These are phyloP conservation scores for Zele albiditarsus DNA, from an alignment of 2,888 invertebrate genomes.

Conservation along the genomic window DNA sequence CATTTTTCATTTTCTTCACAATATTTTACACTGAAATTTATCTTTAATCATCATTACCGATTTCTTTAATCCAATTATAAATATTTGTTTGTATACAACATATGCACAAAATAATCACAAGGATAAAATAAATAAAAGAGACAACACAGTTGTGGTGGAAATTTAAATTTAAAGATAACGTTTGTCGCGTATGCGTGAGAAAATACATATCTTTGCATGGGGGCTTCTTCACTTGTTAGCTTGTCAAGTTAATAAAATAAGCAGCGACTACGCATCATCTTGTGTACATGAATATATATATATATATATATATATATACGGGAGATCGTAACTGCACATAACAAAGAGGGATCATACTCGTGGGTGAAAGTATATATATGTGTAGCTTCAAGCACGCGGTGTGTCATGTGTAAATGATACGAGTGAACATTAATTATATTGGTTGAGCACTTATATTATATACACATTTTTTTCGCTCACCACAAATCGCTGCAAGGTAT, in stretches of 20 bases:
- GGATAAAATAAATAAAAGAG: not conserved
- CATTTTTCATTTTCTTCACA: too few relatives aligned
- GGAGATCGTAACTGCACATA: conserved; percentile 34
- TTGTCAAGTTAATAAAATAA: too few relatives aligned
- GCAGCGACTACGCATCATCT: not conserved
- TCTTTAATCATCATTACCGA: too few relatives aligned
- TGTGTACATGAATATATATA: not conserved
- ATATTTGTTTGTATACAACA: too few relatives aligned
- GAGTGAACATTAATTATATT: conserved; percentile 45
- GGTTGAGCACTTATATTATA: conserved; percentile 23
- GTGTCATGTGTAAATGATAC: conserved; percentile 58
- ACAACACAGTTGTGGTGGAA: not conserved
- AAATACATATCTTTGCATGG: not conserved
- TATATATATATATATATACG: not conserved
- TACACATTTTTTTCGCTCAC: not conserved
- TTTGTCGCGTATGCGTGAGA: not conserved
- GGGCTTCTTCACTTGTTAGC: not conserved
- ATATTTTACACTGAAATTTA: too few relatives aligned
- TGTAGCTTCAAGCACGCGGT: conserved; percentile 44
- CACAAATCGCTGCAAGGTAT: not conserved
- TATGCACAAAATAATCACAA: not conserved
- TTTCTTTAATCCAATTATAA: too few relatives aligned
- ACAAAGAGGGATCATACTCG: conserved; percentile 42
- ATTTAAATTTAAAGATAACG: conserved; percentile 9
- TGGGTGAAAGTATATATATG: conserved; percentile 29